phyloP scores from a whole-genome alignment of 2,113 vertebrate species.

The Pygoscelis antarcticus region DNA sequence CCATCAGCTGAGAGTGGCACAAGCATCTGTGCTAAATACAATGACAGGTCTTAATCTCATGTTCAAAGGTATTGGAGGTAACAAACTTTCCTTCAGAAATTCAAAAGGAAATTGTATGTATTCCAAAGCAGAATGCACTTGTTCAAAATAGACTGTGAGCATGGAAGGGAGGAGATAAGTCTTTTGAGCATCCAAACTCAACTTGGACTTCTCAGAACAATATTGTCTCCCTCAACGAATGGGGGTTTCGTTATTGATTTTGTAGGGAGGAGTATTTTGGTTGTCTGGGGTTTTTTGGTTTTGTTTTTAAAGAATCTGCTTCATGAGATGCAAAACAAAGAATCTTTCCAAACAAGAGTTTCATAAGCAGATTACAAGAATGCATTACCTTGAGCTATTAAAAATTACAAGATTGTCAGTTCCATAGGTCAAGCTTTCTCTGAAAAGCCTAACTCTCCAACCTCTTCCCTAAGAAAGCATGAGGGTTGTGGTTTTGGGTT shows the following conservation, averaged over 20 bases:
- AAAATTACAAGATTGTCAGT: background rate
- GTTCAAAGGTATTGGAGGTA: background rate
- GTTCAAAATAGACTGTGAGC: background rate
- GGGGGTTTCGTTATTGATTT: rapidly evolving
- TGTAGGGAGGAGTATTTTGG: rapidly evolving
- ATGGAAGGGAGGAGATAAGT: background rate
- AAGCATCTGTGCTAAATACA: background rate
- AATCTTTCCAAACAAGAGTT: background rate
- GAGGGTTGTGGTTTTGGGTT: background rate
- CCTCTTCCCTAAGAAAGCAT: background rate
- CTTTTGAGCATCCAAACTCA: background rate
- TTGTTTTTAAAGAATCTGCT: background rate
- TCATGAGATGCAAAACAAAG: background rate
- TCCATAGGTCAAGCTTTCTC: background rate
- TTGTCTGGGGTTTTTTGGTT: no score
- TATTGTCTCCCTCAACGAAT: background rate
- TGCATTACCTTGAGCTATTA: background rate
- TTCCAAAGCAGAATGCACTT: background rate
- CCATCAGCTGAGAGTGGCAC: background rate
- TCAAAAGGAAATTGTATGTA: background rate
- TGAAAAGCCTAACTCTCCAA: background rate
- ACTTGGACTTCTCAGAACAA: background rate
- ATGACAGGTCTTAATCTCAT: background rate
- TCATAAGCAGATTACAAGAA: background rate
- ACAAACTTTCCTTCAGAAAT: background rate